Base-by-base conservation (phyloP, 37 sponge, comb jelly and placozoan genomes). In the Beroe ovata region DNA sequence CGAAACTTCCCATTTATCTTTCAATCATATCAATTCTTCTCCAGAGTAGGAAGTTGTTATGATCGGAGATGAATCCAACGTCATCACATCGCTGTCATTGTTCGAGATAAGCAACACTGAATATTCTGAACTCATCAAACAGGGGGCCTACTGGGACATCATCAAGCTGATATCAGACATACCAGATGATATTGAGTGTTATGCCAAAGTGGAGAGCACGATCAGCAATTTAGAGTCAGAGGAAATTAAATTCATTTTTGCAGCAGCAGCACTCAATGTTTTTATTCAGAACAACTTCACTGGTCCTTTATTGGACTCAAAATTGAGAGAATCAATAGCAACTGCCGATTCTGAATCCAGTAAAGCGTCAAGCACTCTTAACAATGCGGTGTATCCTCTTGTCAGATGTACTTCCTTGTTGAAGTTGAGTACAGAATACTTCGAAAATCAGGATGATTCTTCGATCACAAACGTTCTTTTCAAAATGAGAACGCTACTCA, bases 221-320 rank as follows among this genome's bases (percentile, higher is more conserved):
- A 42, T 42, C 38, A 41, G 11, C 1, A 40, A 20, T 42, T 26
- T 77, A 23, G 25, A 77, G 1, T 42, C 42, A 40, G 54, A 39
- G 1, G 28, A 77, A 21, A 35, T 0, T 19, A 37, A 23, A 20
- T 77, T 77, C 1, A 26, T 77, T 30, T 77, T 39, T 11, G 84
- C 47, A 4, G 84, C 25, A 4, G 38, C 84, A 23, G 84, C 84
- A 30, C 28, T 77, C 29, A 77, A 77, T 77, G 47, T 77, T 0
- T 77, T 77, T 25, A 39, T 77, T 28, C 84, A 77, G 84, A 77
- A 77, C 38, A 77, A 77, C 47, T 77, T 77, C 25, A 77, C 84
- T 26, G 84, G 84, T n/a, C 84, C 84, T 3, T n/a, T 77, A 26
- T 35, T 77, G 8, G 20, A 23, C 23, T 20, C 84, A 19, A 35